phyloP scores from a whole-genome alignment of 2,797 vertebrate genomes.

The Fratercula arctica region DNA sequence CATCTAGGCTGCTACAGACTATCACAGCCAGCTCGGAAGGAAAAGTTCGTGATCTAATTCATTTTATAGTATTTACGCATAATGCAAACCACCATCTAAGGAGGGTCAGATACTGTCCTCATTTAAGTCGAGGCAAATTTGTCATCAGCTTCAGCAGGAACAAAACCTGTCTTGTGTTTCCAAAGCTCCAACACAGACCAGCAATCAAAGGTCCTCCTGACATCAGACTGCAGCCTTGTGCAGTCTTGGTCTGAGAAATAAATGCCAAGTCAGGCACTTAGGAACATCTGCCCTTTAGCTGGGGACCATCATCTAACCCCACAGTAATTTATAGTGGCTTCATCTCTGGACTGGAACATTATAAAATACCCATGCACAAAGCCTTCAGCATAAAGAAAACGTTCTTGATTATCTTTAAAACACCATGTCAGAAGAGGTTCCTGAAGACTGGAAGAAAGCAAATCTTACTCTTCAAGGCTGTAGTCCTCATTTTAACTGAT shows the following conservation, averaged over 20 bases:
- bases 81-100: background rate
- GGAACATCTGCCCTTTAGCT: background rate
- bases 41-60: background rate
- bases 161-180: background rate
- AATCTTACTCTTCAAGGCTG: background rate
- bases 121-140: background rate
- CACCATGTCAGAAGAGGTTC: background rate
- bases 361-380: background rate
- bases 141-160: background rate
- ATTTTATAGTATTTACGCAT: background rate
- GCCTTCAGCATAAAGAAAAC: background rate
- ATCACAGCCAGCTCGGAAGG: background rate
- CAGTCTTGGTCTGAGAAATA: background rate
- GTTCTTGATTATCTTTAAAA: background rate
- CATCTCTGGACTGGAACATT: background rate
- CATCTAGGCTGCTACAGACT: background rate
- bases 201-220: background rate
- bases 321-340: background rate
- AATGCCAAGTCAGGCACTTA: background rate
- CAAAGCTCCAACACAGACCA: background rate
- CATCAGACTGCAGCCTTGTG: background rate
- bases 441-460: background rate
- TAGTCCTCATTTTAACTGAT: background rate
- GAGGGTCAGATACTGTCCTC: background rate
- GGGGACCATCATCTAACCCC: background rate